Conservation (phyloP, 2,888 invertebrate genomes). For the Eilema griseolum region DNA sequence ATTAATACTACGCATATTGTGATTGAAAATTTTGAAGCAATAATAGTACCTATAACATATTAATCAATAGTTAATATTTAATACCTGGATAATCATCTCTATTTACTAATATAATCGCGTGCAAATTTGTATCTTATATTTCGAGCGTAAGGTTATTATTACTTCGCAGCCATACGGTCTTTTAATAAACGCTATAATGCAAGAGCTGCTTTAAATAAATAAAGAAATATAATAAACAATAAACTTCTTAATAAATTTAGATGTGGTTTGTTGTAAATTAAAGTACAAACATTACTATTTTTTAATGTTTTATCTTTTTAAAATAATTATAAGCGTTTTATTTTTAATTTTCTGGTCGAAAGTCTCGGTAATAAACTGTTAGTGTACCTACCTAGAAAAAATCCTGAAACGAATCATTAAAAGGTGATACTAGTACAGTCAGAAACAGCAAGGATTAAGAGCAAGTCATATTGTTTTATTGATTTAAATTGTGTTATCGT, state of each 20-base stretch:
- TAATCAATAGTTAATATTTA: background rate
- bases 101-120: background rate
- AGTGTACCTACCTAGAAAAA: too few species aligned
- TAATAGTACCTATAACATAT: background rate
- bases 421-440: too few species aligned
- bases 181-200: background rate
- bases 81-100: background rate
- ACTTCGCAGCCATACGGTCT: background rate
- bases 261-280: background rate
- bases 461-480: too few species aligned
- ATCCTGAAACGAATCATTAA: background rate
- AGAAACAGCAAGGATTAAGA: too few species aligned
- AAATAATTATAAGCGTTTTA: background rate
- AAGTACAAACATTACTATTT: background rate
- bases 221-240: background rate
- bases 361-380: background rate
- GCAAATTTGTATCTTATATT: background rate
- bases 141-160: background rate
- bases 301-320: background rate
- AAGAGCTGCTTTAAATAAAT: background rate
- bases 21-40: conserved; percentile 14
- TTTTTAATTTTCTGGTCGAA: background rate
- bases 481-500: too few species aligned
- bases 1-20: conserved; percentile 27
- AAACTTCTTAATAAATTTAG: background rate